phyloP scores from a whole-genome alignment of 2,113 vertebrate genomes.

The Taurulus bubalis region DNA sequence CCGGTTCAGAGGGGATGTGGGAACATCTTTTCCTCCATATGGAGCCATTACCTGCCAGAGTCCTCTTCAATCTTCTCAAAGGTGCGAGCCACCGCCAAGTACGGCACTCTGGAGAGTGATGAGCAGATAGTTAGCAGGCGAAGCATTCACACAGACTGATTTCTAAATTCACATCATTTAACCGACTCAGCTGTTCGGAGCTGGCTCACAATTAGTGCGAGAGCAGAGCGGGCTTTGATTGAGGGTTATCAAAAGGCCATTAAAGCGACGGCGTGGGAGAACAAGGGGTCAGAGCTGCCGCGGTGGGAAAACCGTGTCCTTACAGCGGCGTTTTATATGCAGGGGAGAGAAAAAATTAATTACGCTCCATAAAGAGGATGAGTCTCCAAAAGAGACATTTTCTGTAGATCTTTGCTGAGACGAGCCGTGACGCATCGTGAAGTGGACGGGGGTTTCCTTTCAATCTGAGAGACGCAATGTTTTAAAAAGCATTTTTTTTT shows the following conservation, averaged over 20 bases:
- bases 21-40: constrained; percentile 24
- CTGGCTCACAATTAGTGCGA: constrained; percentile 53
- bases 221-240: constrained; percentile 45
- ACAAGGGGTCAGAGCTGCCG: constrained; percentile 33
- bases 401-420: neutral
- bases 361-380: neutral
- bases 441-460: neutral
- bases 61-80: constrained; percentile 94
- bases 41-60: constrained; percentile 86
- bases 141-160: constrained; percentile 12
- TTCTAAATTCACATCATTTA: constrained; percentile 33
- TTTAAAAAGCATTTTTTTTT: neutral
- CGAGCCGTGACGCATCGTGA: neutral
- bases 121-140: constrained; percentile 49
- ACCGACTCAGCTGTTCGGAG: constrained; percentile 45
- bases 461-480: neutral
- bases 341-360: neutral
- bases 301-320: neutral
- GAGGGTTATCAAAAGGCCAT: constrained; percentile 19
- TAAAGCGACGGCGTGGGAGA: neutral
- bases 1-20: neutral
- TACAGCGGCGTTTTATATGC: neutral
- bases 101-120: constrained; percentile 87
- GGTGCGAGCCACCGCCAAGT: constrained; percentile 90
- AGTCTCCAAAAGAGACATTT: neutral